Percentiles rank a stretch among this genome's conserved stretches.
Evolutionary conservation across 2,888 invertebrate species (phyloP).

Genomic region (Chrysolina haemoptera): DNA sequence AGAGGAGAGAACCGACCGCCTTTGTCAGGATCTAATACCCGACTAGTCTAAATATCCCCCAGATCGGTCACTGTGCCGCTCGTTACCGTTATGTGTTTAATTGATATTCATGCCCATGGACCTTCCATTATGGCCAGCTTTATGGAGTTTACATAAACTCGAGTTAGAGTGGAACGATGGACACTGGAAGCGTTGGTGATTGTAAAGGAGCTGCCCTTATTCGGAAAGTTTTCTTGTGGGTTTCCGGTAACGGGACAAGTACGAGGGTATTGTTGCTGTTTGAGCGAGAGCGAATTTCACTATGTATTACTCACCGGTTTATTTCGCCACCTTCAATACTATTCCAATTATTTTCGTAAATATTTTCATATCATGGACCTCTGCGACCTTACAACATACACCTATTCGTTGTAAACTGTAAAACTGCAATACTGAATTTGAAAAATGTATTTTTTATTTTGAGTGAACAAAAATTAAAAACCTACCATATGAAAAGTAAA

Average conservation of each 20-base stretch:
- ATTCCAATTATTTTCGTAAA: too few species aligned
- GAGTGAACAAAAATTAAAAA: too few species aligned
- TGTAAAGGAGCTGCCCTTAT: neutral
- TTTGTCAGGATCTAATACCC: slow-evolving; percentile 15
- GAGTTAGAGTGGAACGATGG: neutral
- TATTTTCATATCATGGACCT: too few species aligned
- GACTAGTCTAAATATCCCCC: neutral
- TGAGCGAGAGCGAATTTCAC: too few species aligned
- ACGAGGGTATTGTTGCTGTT: too few species aligned
- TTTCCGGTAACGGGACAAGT: neutral
- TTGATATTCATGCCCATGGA: slow-evolving; percentile 27
- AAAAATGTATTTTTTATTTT: too few species aligned
- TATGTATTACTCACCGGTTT: too few species aligned
- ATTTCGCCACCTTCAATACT: too few species aligned
- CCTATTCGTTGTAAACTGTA: too few species aligned
- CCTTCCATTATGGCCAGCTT: slow-evolving; percentile 21
- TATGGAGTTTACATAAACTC: slow-evolving; percentile 18
- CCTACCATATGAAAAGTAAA: too few species aligned
- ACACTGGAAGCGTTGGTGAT: neutral
- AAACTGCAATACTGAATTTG: too few species aligned
- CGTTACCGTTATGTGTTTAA: slow-evolving; percentile 28
- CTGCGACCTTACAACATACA: too few species aligned
- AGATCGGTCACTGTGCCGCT: slow-evolving; percentile 15
- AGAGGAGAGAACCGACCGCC: slow-evolving; percentile 24
- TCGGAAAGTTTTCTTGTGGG: neutral